Base-by-base conservation (phyloP, 2,888 invertebrate species). In the Tetragnatha montana region DNA sequence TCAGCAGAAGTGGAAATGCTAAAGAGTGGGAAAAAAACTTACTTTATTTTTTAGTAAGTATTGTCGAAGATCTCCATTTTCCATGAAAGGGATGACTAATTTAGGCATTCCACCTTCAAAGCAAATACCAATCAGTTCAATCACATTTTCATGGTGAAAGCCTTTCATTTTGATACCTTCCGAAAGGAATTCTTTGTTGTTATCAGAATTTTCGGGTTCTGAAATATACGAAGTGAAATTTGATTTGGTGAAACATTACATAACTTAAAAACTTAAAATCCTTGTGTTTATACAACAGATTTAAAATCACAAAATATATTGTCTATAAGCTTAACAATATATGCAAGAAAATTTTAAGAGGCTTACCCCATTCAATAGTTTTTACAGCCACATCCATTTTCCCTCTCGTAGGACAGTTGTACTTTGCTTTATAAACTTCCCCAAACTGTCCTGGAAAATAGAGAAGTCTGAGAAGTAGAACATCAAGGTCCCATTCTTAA, bases 131-230 rank as follows among this genome's bases (percentile, higher is more conserved):
- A 50, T n/a, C 3, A 76, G 76, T 6, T 50, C 50, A 7, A 76
- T 17, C 1, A 76, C 50, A 50, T 76, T 14, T 0, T 14, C 8
- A n/a, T 76, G 50, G 19, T 76, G 10, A 50, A 76, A 76, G 50
- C 12, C 50, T 50, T 50, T 50, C 76, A 76, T 76, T 14, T 19
- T n/a, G n/a, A 76, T 8, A 6, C 50, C 76, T 76, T 76, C 76
- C 14, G 1, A 7, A 17, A 76, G 4, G 19, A 76, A 76, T 19
- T 50, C 8, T 8, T 50, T 1, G 8, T 50, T 17, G 6, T 10
- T 60, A 6, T 6, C 14, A 17, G 6, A 8, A 10, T 35, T 8
- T 12, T 60, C 60, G 10, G 60, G 60, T 8, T 17, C 60, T 60
- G 60, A 12, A 60, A 60, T 60, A 8, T 10, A 17, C 35, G 4